Conservation (phyloP, 2,888 invertebrate genomes). For the Mythimna lalbum region DNA sequence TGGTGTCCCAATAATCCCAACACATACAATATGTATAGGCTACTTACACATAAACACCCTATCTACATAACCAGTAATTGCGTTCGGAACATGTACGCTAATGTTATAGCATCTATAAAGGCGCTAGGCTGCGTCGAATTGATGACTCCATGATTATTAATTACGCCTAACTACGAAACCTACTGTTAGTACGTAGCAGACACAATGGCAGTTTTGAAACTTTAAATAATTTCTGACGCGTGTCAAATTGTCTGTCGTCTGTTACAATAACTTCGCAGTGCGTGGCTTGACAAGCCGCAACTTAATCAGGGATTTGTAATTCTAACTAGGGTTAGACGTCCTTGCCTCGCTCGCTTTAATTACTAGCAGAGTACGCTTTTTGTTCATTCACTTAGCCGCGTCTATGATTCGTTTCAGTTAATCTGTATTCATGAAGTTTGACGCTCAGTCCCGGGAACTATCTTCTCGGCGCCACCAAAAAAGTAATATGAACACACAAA, state of each 20-base stretch:
- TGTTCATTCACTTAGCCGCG: constrained; percentile 63
- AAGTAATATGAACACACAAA: constrained; percentile 36
- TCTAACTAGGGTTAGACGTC: constrained; percentile 66
- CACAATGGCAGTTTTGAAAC: constrained; percentile 32
- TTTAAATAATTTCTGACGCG: constrained; percentile 36
- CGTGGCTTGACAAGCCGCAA: constrained; percentile 66
- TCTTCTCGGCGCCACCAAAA: constrained; percentile 39
- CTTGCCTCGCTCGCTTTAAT: constrained; percentile 53
- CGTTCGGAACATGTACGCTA: constrained; percentile 24
- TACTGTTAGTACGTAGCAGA: constrained; percentile 15
- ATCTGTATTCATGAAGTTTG: constrained; percentile 66
- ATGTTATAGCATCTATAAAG: constrained; percentile 38
- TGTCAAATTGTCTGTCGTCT: constrained; percentile 34
- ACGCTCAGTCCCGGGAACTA: constrained; percentile 37
- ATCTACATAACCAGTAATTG: constrained; percentile 40
- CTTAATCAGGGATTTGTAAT: constrained; percentile 77
- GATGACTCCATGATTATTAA: constrained; percentile 50
- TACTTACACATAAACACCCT: constrained; percentile 21
- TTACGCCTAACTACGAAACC: constrained; percentile 25
- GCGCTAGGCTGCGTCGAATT: constrained; percentile 19
- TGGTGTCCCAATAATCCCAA: too few species aligned
- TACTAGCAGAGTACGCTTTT: constrained; percentile 58
- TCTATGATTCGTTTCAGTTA: constrained; percentile 58
- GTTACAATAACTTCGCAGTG: constrained; percentile 53
- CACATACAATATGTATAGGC: constrained; percentile 13